phyloP scores from a whole-genome alignment of 2,797 vertebrate species.

The Masticophis lateralis region DNA sequence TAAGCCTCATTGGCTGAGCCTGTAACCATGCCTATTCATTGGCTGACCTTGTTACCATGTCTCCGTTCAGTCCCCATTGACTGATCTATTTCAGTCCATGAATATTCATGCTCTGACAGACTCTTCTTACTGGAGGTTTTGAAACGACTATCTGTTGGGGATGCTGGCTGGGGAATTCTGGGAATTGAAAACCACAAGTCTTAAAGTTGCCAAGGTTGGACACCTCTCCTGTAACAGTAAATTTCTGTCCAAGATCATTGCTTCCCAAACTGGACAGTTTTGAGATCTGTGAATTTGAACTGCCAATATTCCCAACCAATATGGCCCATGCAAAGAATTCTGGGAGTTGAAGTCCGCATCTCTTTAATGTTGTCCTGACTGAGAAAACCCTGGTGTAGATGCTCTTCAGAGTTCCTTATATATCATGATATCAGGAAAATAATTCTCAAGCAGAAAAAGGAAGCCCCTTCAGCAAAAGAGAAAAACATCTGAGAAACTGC shows the following conservation, averaged over 20 bases:
- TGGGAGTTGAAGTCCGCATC: not conserved
- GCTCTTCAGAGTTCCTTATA: not conserved
- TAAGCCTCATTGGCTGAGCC: no score
- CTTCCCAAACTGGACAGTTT: not conserved
- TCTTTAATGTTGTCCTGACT: not conserved
- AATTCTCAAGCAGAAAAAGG: not conserved
- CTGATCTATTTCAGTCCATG: no score
- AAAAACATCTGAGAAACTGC: not conserved
- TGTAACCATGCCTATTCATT: no score
- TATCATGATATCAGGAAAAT: not conserved
- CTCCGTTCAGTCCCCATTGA: no score
- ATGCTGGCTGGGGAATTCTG: no score
- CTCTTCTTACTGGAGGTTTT: no score
- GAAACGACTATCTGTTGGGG: no score
- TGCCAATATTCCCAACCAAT: not conserved
- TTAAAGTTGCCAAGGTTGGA: no score
- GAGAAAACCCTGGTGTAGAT: not conserved
- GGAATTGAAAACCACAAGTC: no score
- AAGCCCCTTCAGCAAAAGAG: not conserved
- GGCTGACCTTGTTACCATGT: no score
- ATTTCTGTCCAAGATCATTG: not conserved
- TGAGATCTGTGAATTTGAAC: not conserved
- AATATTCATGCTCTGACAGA: no score
- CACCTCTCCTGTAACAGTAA: no score
- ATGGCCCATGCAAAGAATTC: not conserved